Evolutionary conservation across 2,113 vertebrate genomes (phyloP), one percentile per base, ranked within the genome.

Genomic region (Rhegmatorhina hoffmannsi): DNA sequence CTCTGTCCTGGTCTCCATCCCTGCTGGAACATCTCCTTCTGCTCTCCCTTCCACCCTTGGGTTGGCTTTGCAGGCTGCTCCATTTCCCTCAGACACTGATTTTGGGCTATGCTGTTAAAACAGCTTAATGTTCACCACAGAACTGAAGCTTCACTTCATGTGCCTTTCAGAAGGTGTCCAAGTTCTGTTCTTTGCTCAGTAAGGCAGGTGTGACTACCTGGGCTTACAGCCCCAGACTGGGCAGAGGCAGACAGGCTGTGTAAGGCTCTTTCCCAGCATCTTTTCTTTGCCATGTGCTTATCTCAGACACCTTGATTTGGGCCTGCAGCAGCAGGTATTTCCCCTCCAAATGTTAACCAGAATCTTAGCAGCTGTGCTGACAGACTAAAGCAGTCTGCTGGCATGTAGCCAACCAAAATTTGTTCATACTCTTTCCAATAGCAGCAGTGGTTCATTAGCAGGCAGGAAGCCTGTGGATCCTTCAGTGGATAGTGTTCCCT

Each of bases 51-150:
- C 77, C 47, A 68, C 70, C 52, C 21, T 9, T 1, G 1, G 38
- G 43, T 7, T 95, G 87, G 84, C 94, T 93, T 85, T 86, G 84
- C 92, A 36, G 56, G 25, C 64, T 92, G 79, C 72, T 74, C 38
- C 8, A 2, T 67, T 46, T 50, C 31, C 62, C 50, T 86, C 59
- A n/a, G 4, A 36, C 33, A 14, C 4, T 67, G 36, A 17, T 67
- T 66, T 70, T 0, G 0, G 79, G 90, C 76, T 84, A 86, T 1
- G 25, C 44, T 58, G 73, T 59, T 70, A 12, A 34, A 72, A 60
- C 68, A 77, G 63, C 68, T 89, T 52, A 18, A 34, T 10, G 14
- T 58, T 47, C 66, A 43, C 24, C 25, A 36, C 25, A 2, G 7
- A 34, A 20, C 9, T 74, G 14, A 74, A 64, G n/a, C 66, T 78